Evolutionary conservation across 64 coral and sea anemone genomes (phyloP), one percentile per base, ranked within the genome.

Genomic region (Montipora efflorescens): DNA sequence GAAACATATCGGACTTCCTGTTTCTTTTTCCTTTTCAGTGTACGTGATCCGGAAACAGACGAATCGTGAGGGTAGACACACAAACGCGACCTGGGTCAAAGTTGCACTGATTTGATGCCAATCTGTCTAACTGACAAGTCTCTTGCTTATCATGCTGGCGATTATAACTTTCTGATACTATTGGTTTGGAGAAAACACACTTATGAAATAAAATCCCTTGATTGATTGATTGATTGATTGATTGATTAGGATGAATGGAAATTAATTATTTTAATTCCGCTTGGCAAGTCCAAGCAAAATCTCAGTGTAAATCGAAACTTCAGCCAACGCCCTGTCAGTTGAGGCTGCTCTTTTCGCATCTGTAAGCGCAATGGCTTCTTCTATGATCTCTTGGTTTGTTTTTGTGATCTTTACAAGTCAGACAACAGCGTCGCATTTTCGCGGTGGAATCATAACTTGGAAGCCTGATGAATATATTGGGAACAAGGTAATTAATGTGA

Each of bases 361-460:
- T 18, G 12, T 79, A 7, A 51, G 77, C 77, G 48, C 47, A 79
- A 79, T 79, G 77, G 16, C 48, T 55, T 79, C 48, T 55, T 79
- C 77, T 51, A 8, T 79, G 48, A 52, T 79, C 15, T 21, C 8
- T 48, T 52, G 77, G 1, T 50, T 79, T 79, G 48, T 79, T 51
- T 48, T 51, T 51, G 16, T 19, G 77, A 79, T 51, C 46, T 79
- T 79, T 18, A 8, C 6, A 79, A 48, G 77, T 79, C 77, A 79
- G 47, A 51, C 77, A 7, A 79, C 47, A 19, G 77, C 77, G 15
- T 79, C 77, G 47, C 77, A 79, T 79, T 79, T 79, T 79, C 77
- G 77, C 77, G 77, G 77, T 50, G 77, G 77, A 51, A 79, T 79
- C 48, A 51, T 79, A 51, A 79, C 77, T 19, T 79, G 77, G 77